Evolutionary conservation across 2,797 vertebrate species (phyloP).

Genomic region (Mormyrops attenuatus): DNA sequence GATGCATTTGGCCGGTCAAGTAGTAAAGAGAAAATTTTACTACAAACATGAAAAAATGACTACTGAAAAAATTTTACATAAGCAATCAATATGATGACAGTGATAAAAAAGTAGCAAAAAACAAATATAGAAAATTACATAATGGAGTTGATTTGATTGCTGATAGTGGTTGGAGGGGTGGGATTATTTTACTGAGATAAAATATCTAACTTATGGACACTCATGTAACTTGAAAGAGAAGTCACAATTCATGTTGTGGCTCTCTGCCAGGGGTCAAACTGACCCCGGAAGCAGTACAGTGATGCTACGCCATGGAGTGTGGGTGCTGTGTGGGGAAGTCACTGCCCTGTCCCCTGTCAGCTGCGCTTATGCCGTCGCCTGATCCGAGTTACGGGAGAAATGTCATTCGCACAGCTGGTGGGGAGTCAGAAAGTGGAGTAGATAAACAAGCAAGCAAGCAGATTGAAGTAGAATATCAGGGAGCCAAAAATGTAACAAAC

Average conservation of each 20-base stretch:
- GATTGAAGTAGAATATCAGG: conserved; percentile 14
- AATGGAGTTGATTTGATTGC: not conserved
- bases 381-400: not conserved
- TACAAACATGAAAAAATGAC: not conserved
- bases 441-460: not conserved
- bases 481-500: not conserved
- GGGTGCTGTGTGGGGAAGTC: not conserved
- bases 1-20: not conserved
- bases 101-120: not conserved
- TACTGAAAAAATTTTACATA: not conserved
- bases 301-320: not conserved
- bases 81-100: not conserved
- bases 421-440: not conserved
- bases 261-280: not conserved
- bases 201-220: not conserved
- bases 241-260: not conserved
- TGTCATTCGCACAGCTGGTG: not conserved
- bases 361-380: not conserved
- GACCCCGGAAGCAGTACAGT: not conserved
- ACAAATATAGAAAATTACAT: not conserved
- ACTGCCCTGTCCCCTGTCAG: not conserved
- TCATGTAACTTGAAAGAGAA: not conserved
- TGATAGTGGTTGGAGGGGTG: not conserved
- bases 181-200: not conserved
- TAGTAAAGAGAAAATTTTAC: not conserved